Percentiles rank a stretch among this genome's conserved stretches.
phyloP scores from a whole-genome alignment of 2,113 vertebrate species.

The Pygoscelis adeliae region DNA sequence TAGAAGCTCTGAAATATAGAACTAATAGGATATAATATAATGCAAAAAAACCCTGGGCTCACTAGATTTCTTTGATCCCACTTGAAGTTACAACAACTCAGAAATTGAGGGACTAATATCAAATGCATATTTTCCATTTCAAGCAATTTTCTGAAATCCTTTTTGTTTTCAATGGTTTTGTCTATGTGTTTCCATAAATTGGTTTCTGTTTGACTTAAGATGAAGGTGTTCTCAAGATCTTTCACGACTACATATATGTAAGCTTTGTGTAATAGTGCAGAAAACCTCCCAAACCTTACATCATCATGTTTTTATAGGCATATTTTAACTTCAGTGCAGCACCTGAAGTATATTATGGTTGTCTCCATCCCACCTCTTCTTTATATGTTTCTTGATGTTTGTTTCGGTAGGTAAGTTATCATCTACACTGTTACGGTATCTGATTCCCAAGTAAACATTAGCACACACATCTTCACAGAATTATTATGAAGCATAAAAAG shows the following conservation, averaged over 20 bases:
- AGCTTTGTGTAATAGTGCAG: not conserved
- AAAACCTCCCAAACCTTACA: not conserved
- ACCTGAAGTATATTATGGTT: not conserved
- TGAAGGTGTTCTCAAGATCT: not conserved
- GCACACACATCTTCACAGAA: not conserved
- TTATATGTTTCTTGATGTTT: not conserved
- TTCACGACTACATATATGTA: not conserved
- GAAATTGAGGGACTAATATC: not conserved
- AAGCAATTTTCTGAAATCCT: not conserved
- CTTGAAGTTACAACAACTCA: not conserved
- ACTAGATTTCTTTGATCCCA: not conserved
- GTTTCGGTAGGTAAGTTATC: not conserved
- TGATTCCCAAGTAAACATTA: not conserved
- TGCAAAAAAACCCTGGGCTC: accelerated
- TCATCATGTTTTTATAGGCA: not conserved
- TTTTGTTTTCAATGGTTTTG: not conserved
- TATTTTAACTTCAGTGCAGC: not conserved
- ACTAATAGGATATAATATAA: not conserved
- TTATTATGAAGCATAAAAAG: not conserved
- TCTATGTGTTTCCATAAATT: not conserved
- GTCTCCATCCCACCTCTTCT: not conserved
- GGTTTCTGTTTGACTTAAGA: not conserved
- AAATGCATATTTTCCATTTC: not conserved
- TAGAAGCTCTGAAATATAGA: not conserved
- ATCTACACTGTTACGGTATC: not conserved